A percentile compares a stretch with the other conserved stretches of the same genome.
Conservation (phyloP, 2,113 vertebrate genomes). For the Chaenocephalus aceratus region DNA sequence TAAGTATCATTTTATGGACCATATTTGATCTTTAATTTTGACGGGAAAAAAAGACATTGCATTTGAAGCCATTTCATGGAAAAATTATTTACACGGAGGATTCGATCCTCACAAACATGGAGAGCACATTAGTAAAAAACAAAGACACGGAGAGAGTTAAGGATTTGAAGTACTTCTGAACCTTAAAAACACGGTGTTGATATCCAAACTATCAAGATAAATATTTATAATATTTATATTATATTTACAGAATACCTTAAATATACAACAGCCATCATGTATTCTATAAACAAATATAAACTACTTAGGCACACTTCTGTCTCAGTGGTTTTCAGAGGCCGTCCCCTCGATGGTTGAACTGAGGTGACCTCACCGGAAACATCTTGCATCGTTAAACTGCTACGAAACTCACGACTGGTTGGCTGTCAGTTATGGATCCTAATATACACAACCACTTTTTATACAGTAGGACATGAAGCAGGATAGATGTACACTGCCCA, state of each 20-base stretch:
- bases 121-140: constrained; percentile 77
- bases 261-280: constrained; percentile 90
- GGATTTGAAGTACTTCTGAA: constrained; percentile 74
- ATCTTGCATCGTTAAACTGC: constrained; percentile 45
- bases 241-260: constrained; percentile 97
- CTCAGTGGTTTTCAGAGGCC: constrained; percentile 48
- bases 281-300: constrained; percentile 93
- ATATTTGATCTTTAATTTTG: constrained; percentile 76
- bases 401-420: constrained; percentile 40
- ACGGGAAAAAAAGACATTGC: constrained; percentile 58
- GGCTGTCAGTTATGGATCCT: constrained; percentile 32
- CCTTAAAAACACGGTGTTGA: constrained; percentile 79
- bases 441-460: constrained; percentile 51
- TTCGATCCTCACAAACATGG: constrained; percentile 55
- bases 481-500: constrained; percentile 18
- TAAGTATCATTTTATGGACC: constrained; percentile 21
- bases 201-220: constrained; percentile 83
- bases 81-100: constrained; percentile 81
- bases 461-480: constrained; percentile 58
- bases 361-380: constrained; percentile 36
- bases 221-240: constrained; percentile 91
- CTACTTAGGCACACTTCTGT: constrained; percentile 88
- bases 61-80: constrained; percentile 81
- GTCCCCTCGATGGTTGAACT: constrained; percentile 41
- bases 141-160: constrained; percentile 60